phyloP scores from a whole-genome alignment of 2,797 vertebrate species.

The Channallabes apus region DNA sequence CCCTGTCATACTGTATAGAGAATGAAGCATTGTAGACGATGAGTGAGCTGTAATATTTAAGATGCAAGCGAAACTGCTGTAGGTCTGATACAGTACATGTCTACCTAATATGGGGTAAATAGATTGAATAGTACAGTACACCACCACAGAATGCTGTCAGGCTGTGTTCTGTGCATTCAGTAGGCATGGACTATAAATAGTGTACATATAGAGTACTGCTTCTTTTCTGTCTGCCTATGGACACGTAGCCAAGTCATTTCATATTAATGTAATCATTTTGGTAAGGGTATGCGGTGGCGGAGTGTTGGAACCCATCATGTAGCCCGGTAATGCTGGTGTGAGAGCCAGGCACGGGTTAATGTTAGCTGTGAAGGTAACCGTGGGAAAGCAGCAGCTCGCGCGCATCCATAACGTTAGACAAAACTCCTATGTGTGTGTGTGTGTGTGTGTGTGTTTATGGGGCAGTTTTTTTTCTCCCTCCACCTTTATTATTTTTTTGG shows the following conservation, averaged over 20 bases:
- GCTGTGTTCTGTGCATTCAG: background rate
- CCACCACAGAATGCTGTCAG: background rate
- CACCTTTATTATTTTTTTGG: background rate
- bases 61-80: background rate
- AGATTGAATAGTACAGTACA: background rate
- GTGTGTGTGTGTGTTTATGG: slow-evolving; percentile 29
- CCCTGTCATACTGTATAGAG: no score
- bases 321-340: background rate
- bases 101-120: no score
- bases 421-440: slow-evolving; percentile 28
- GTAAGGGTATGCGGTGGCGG: background rate
- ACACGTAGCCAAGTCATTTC: background rate
- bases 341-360: slow-evolving; percentile 54
- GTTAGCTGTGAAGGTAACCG: slow-evolving; percentile 36
- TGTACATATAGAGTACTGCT: background rate
- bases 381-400: slow-evolving; percentile 31
- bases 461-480: background rate
- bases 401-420: background rate
- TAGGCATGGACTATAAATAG: background rate
- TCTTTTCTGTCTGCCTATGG: background rate
- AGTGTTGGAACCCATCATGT: background rate
- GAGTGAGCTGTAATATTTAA: background rate
- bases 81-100: background rate
- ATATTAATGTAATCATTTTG: background rate
- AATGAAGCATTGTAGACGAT: no score